Percentiles rank a stretch among this genome's conserved stretches.
phyloP scores from a whole-genome alignment of 1,140 invertebrate species.

The Daktulosphaira vitifoliae region DNA sequence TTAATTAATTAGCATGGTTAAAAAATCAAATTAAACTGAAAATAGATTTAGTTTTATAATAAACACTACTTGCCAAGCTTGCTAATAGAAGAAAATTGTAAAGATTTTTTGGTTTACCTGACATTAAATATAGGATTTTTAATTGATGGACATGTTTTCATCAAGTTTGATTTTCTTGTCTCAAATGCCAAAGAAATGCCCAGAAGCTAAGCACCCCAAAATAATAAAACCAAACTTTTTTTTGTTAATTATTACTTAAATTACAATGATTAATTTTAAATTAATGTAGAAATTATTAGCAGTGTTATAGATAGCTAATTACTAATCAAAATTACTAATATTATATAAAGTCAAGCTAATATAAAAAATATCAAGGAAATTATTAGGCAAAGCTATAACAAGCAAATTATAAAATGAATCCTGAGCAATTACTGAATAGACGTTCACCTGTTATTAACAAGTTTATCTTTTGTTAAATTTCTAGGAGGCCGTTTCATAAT shows the following conservation, averaged over 20 bases:
- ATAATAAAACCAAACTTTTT: constrained; percentile 29
- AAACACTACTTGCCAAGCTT: constrained; percentile 30
- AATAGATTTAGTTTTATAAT: not conserved
- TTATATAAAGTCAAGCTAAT: too few species aligned
- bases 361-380: too few species aligned
- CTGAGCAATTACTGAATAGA: not conserved
- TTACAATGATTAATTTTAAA: too few species aligned
- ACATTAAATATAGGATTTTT: constrained; percentile 29
- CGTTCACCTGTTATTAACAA: constrained; percentile 85
- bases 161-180: constrained; percentile 95
- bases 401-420: not conserved
- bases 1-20: not conserved
- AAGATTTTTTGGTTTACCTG: constrained; percentile 26
- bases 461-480: constrained; percentile 90
- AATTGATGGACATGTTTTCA: constrained; percentile 87
- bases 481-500: constrained; percentile 98
- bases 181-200: constrained; percentile 99
- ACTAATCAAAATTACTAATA: too few species aligned
- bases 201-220: constrained; percentile 61
- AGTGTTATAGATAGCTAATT: too few species aligned
- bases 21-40: not conserved
- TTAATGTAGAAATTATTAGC: too few species aligned
- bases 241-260: not conserved
- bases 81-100: constrained; percentile 13
- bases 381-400: constrained; percentile 4